These are phyloP conservation scores for Metacarcinus magister DNA, from an alignment of 2,888 invertebrate genomes.

Conservation along the genomic window DNA sequence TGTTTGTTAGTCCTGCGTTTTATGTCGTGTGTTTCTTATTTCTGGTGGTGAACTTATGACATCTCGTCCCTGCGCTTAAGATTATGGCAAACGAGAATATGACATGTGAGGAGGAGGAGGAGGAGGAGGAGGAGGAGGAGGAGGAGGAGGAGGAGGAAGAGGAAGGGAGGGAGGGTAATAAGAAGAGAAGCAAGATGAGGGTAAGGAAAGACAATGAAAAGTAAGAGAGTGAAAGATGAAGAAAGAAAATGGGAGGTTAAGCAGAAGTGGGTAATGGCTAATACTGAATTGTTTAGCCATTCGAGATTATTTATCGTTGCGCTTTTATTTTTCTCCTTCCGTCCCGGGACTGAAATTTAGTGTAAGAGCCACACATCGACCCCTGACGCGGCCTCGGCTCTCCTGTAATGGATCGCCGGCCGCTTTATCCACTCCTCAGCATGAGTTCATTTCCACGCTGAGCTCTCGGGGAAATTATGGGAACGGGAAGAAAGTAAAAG, in stretches of 20 bases:
- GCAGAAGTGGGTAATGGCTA: not conserved
- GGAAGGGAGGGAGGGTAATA: not conserved
- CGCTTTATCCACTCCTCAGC: constrained; percentile 51
- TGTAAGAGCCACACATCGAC: constrained; percentile 42
- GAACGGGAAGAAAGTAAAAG: constrained; percentile 49
- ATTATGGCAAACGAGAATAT: not conserved
- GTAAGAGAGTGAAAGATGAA: not conserved
- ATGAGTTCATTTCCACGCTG: constrained; percentile 45
- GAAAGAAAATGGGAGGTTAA: not conserved
- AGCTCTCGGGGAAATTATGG: constrained; percentile 49
- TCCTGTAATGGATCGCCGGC: constrained; percentile 42
- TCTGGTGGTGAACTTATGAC: constrained; percentile 8
- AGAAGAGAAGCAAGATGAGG: not conserved
- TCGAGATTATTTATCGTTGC: not conserved
- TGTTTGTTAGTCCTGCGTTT: constrained; percentile 46
- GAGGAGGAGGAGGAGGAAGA: not conserved
- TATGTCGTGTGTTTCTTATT: not conserved
- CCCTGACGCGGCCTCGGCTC: constrained; percentile 42
- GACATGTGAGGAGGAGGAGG: not conserved
- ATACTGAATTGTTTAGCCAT: not conserved
- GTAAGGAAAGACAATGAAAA: no score
- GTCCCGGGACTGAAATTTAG: constrained; percentile 16
- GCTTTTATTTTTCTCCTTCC: not conserved
- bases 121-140: not conserved
- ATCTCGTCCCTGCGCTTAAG: not conserved